These are phyloP conservation scores for Trissonchulus latispiculum DNA, from an alignment of 2,888 invertebrate species.

Conservation along the genomic window DNA sequence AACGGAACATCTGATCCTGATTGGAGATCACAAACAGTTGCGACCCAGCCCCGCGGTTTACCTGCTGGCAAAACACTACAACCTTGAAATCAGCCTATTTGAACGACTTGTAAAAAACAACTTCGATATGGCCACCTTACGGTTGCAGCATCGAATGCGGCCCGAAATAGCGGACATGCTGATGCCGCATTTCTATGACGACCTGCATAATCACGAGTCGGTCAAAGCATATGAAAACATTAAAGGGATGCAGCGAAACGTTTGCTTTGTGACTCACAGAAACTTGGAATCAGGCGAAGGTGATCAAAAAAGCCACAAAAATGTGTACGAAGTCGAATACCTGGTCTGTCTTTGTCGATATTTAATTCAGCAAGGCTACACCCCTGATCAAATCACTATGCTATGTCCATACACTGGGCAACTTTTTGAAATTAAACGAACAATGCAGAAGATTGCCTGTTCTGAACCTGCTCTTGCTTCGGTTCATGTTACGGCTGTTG, in stretches of 20 bases:
- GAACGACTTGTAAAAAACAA: too few species aligned
- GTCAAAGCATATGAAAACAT: constrained; percentile 55
- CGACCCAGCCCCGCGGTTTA: constrained; percentile 62
- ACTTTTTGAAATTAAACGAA: constrained; percentile 53
- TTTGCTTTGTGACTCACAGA: constrained; percentile 59
- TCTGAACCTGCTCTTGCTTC: background rate
- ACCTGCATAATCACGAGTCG: constrained; percentile 45
- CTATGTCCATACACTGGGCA: constrained; percentile 64
- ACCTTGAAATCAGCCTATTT: constrained; percentile 67
- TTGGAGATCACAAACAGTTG: too few species aligned
- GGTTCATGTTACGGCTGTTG: constrained; percentile 31
- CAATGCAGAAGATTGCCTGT: background rate
- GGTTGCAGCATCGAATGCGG: constrained; percentile 70
- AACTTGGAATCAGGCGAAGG: too few species aligned
- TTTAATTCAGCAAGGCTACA: constrained; percentile 31
- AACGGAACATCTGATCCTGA: too few species aligned
- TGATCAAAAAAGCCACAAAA: too few species aligned
- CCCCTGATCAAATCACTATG: constrained; percentile 54
- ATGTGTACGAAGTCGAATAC: constrained; percentile 60
- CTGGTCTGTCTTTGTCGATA: constrained; percentile 45
- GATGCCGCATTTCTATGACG: too few species aligned
- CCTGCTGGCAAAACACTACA: constrained; percentile 56
- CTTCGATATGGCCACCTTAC: too few species aligned
- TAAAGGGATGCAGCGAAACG: constrained; percentile 54
- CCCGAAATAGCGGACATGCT: too few species aligned